phyloP scores from a whole-genome alignment of 2,113 vertebrate genomes.

The Apeltes quadracus region DNA sequence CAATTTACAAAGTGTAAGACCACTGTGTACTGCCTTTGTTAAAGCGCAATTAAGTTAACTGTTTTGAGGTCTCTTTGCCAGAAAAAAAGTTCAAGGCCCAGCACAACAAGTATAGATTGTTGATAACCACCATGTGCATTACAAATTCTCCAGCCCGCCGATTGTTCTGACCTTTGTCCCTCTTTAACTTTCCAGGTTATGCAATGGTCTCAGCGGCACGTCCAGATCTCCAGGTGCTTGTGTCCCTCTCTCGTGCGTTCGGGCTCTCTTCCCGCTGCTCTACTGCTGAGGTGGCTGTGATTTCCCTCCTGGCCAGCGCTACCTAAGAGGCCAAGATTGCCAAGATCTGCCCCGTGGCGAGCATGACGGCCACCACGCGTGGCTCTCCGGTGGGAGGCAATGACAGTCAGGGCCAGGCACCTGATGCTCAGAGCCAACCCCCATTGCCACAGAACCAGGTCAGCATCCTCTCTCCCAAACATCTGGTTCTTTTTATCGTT shows the following conservation, averaged over 20 bases:
- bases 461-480: constrained; percentile 41
- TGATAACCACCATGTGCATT: constrained; percentile 9
- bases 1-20: constrained; percentile 1
- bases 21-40: not conserved
- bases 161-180: constrained; percentile 45
- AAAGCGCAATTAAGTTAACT: constrained; percentile 8
- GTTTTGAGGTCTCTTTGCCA: not conserved
- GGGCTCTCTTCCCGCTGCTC: constrained; percentile 89
- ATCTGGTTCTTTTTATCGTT: not conserved
- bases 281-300: constrained; percentile 93
- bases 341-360: constrained; percentile 99
- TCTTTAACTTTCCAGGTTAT: constrained; percentile 85
- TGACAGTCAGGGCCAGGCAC: constrained; percentile 99
- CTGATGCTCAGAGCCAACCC: constrained; percentile 98
- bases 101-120: not conserved
- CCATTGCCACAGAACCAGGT: constrained; percentile 99
- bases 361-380: constrained; percentile 99
- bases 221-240: constrained; percentile 95
- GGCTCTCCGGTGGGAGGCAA: constrained; percentile 99
- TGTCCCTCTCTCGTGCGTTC: constrained; percentile 92
- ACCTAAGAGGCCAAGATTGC: constrained; percentile 99
- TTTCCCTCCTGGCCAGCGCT: constrained; percentile 94
- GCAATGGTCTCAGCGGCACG: constrained; percentile 99
- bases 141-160: constrained; percentile 2
- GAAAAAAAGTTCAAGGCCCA: not conserved